Evolutionary conservation across 37 sponge, comb jelly and placozoan species (phyloP).

Genomic region (Tethya wilhelma): DNA sequence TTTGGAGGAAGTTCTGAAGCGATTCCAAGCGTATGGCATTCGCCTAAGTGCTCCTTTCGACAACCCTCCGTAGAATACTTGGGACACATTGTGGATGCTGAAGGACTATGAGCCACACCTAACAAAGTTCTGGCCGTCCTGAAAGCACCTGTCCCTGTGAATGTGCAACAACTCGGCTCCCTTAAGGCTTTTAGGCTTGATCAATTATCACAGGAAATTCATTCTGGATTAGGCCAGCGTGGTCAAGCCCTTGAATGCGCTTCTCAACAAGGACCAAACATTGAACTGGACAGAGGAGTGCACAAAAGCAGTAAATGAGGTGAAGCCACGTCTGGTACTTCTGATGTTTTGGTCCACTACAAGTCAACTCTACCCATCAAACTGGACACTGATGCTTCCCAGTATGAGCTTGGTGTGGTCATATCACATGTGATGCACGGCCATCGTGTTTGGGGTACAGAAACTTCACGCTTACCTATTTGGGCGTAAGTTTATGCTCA

Average conservation of each 20-base stretch:
- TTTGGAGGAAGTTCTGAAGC: conserved; percentile 21
- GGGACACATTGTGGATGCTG: conserved; percentile 18
- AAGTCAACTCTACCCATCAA: conserved; percentile 7
- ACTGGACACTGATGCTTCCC: conserved; percentile 48
- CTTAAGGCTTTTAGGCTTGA: conserved; percentile 39
- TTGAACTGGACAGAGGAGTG: conserved; percentile 17
- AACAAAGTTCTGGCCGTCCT: conserved; percentile 7
- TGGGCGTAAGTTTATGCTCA: conserved; percentile 53
- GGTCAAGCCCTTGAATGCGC: not conserved
- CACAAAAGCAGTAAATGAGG: not conserved
- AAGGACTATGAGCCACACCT: conserved; percentile 13
- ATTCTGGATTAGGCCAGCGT: conserved; percentile 1
- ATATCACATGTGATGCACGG: conserved; percentile 43
- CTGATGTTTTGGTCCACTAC: conserved; percentile 41
- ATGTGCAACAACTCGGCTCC: conserved; percentile 25
- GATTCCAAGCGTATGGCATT: conserved; percentile 18
- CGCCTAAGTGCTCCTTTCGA: conserved; percentile 36
- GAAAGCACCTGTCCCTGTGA: conserved; percentile 23
- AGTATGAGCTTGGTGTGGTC: conserved; percentile 46
- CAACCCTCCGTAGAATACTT: conserved; percentile 26
- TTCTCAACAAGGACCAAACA: not conserved
- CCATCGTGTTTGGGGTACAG: conserved; percentile 45
- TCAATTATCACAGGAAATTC: conserved; percentile 50
- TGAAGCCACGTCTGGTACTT: conserved; percentile 4
- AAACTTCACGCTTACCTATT: conserved; percentile 69